Percentiles rank a stretch among this genome's conserved stretches.
These are phyloP conservation scores for Botia kubotai DNA, from an alignment of 2,797 vertebrate genomes.

Conservation along the genomic window DNA sequence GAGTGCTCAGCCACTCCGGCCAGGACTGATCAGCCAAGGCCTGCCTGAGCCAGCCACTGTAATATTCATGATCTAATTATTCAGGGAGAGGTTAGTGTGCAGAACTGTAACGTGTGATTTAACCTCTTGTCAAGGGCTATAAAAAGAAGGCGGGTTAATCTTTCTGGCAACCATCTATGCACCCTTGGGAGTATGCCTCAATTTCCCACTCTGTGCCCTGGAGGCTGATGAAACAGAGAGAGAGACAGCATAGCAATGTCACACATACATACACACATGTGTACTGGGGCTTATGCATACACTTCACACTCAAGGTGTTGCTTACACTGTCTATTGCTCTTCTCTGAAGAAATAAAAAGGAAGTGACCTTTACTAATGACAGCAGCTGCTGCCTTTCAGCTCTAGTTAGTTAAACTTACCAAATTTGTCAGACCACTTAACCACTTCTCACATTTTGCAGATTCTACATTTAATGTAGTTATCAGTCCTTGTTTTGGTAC, in stretches of 20 bases:
- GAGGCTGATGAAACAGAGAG: slow-evolving; percentile 57
- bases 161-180: slow-evolving; percentile 77
- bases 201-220: slow-evolving; percentile 68
- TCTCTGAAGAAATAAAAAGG: slow-evolving; percentile 66
- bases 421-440: slow-evolving; percentile 20
- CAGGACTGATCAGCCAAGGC: slow-evolving; percentile 80
- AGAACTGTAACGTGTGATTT: slow-evolving; percentile 80
- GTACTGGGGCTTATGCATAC: slow-evolving; percentile 25
- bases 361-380: slow-evolving; percentile 73
- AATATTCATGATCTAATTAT: slow-evolving; percentile 87
- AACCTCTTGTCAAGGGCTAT: slow-evolving; percentile 84
- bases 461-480: background rate
- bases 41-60: slow-evolving; percentile 66
- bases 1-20: slow-evolving; percentile 49
- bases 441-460: slow-evolving; percentile 16
- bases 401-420: background rate
- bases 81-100: slow-evolving; percentile 75
- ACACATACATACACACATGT: background rate
- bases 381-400: slow-evolving; percentile 57
- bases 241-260: slow-evolving; percentile 8
- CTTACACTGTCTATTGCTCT: slow-evolving; percentile 61
- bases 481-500: slow-evolving; percentile 2
- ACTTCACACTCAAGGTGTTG: slow-evolving; percentile 56
- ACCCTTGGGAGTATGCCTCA: slow-evolving; percentile 72
- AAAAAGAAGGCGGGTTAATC: slow-evolving; percentile 85